Base-by-base conservation (phyloP, 2,113 vertebrate genomes). In the Montifringilla adamsi region DNA sequence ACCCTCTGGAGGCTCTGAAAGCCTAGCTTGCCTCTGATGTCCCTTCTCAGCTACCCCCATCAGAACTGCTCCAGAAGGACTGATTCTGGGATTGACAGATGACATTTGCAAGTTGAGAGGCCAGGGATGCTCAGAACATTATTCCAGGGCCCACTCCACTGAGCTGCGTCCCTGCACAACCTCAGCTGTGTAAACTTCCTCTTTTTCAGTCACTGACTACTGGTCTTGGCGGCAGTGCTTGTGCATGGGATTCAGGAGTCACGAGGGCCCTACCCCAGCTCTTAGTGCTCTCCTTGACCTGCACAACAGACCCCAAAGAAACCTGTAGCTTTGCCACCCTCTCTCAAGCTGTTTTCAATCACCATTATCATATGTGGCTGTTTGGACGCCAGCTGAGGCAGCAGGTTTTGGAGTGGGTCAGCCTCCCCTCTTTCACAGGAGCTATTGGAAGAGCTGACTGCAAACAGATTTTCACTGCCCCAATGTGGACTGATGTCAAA, bases 381-480 rank as follows among this genome's bases (percentile, higher is more conserved):
- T 79, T 96, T 81, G 89, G 68, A 76, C 60, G 80, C 5, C 75
- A 96, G 95, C 91, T 95, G 89, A 97, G 64, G 88, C 89, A 96
- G 94, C 69, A 62, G 90, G 86, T 95, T 93, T 93, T 92, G 81
- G 92, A 97, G 73, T 66, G 94, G 94, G 94, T 95, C 79, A 96
- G 93, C 92, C 80, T 75, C 63, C 96, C 74, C 90, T 96, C 64
- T 97, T 97, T 94, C 39, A 59, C 90, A 93, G 69, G 52, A 95
- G 89, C 95, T 97, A 93, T 93, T 95, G 96, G 97, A 97, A 97
- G 94, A 98, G 90, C 95, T 97, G 97, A 97, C 96, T 97, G 96
- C 97, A 97, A 97, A 97, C 98, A 98, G 97, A 98, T 98, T 97
- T 97, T 97, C 90, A 94, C 93, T 97, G 97, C 94, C 94, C 94